A percentile compares a stretch with the other conserved stretches of the same genome.
These are phyloP conservation scores for Meandrusa payeni DNA, from an alignment of 2,888 invertebrate species.

Conservation along the genomic window DNA sequence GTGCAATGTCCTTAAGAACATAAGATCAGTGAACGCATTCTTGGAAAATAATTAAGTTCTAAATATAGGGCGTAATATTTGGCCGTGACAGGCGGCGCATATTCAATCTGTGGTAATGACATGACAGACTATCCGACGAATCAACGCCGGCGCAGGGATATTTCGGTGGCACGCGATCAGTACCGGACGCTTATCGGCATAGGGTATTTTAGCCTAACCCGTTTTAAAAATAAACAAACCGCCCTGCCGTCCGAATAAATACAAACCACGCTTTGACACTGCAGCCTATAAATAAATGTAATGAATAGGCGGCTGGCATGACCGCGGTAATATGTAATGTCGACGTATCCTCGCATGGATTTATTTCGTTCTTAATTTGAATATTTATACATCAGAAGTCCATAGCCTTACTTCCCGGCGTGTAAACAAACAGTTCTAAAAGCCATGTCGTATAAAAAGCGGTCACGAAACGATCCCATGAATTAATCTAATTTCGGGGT, in stretches of 20 bases:
- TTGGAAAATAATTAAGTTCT: constrained; percentile 55
- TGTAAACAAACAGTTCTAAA: constrained; percentile 39
- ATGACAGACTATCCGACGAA: constrained; percentile 49
- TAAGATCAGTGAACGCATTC: constrained; percentile 55
- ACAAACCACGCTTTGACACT: constrained; percentile 72
- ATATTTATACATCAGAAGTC: constrained; percentile 66
- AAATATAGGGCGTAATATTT: constrained; percentile 63
- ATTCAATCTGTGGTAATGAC: constrained; percentile 56
- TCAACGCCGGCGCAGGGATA: constrained; percentile 50
- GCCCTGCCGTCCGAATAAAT: constrained; percentile 69
- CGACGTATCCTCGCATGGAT: constrained; percentile 67
- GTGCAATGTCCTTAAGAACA: neutral
- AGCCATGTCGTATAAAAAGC: constrained; percentile 24
- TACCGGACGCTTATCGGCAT: constrained; percentile 67
- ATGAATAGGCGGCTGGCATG: constrained; percentile 73
- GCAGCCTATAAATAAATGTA: constrained; percentile 77
- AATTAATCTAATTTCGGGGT: constrained; percentile 26
- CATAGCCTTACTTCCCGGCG: constrained; percentile 47
- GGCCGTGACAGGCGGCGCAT: constrained; percentile 53
- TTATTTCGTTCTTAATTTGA: constrained; percentile 70
- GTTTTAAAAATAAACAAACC: constrained; percentile 75
- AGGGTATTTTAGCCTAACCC: constrained; percentile 66
- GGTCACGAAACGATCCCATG: constrained; percentile 23
- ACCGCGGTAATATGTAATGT: constrained; percentile 72
- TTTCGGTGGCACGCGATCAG: constrained; percentile 50